phyloP scores from a whole-genome alignment of 2,888 invertebrate species.

The Molorchus minor region DNA sequence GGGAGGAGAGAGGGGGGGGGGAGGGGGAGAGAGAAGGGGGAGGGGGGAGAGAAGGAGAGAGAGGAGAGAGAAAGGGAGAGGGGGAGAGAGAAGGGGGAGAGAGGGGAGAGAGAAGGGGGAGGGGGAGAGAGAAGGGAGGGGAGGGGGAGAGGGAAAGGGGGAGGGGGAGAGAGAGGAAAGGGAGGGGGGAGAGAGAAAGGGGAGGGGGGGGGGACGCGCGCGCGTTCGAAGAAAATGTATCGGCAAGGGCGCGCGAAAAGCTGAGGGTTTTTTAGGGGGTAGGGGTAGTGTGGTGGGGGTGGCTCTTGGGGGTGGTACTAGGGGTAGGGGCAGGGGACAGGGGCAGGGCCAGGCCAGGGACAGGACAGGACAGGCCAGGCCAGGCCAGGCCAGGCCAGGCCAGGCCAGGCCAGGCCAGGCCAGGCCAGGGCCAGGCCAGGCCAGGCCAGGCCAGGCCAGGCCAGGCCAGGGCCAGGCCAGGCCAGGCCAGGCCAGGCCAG shows the following conservation, averaged over 20 bases:
- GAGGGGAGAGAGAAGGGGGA: neutral
- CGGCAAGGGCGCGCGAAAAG: neutral
- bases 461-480: neutral
- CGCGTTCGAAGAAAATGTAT: too few relatives aligned
- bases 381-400: neutral
- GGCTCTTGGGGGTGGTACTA: neutral
- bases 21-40: neutral
- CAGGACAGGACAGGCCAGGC: neutral
- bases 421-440: neutral
- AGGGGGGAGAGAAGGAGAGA: neutral
- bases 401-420: neutral
- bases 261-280: neutral
- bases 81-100: neutral
- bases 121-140: neutral
- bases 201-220: too few relatives aligned
- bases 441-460: neutral
- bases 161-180: neutral
- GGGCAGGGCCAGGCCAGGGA: neutral
- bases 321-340: neutral
- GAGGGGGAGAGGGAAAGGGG: neutral
- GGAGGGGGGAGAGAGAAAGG: neutral
- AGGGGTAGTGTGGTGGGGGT: neutral
- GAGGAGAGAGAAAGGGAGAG: neutral
- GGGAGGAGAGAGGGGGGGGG: neutral
- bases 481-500: neutral